Evolutionary conservation across 2,888 invertebrate genomes (phyloP).

Genomic region (Leptinotarsa peninsularis): DNA sequence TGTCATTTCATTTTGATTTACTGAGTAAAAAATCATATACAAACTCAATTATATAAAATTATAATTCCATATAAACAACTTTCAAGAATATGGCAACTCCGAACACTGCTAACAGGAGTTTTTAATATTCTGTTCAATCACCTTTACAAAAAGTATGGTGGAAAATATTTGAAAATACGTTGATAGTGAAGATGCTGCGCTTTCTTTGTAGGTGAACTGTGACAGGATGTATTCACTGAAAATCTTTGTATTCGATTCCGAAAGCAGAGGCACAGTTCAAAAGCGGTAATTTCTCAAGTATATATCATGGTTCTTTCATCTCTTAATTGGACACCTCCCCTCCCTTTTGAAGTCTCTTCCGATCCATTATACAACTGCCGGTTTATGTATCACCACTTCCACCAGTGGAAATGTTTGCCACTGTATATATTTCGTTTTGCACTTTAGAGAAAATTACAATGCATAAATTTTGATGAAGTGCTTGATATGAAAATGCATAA

Average conservation of each 20-base stretch:
- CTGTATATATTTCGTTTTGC: slow-evolving; percentile 22
- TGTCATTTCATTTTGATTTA: too few species aligned
- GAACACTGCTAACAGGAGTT: too few species aligned
- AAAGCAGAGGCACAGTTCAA: background rate
- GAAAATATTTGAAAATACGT: too few species aligned
- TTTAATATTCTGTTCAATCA: too few species aligned
- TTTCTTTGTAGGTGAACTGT: too few species aligned
- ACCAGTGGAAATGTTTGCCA: slow-evolving; percentile 13
- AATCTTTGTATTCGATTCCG: background rate
- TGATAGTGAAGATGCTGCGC: too few species aligned
- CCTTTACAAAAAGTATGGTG: too few species aligned
- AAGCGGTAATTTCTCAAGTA: background rate
- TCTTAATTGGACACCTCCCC: background rate
- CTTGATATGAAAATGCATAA: slow-evolving; percentile 33
- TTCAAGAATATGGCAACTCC: too few species aligned
- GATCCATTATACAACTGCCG: slow-evolving; percentile 12
- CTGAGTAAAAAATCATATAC: too few species aligned
- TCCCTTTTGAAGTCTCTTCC: background rate
- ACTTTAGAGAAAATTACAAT: slow-evolving; percentile 30
- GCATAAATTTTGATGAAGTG: slow-evolving; percentile 39
- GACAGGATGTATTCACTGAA: background rate
- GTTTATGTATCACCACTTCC: slow-evolving; percentile 10
- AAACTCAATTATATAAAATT: too few species aligned
- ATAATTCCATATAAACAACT: too few species aligned
- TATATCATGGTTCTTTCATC: background rate